Evolutionary conservation across 1,140 invertebrate genomes (phyloP), one percentile per base, ranked within the genome.

Genomic region (Brachionus rotundiformis): DNA sequence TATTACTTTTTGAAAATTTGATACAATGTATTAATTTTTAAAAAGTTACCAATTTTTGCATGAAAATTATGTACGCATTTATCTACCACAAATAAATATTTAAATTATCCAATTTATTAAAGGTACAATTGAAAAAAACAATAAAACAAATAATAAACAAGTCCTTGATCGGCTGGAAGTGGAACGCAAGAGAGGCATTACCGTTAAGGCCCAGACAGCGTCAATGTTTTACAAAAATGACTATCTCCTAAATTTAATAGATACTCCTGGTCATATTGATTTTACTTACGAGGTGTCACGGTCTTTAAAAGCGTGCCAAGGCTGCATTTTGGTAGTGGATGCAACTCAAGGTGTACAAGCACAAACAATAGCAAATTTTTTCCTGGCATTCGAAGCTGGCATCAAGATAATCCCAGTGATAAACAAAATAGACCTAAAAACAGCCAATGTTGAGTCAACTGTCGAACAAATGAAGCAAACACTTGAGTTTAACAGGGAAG

Each of bases 261-360:
- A 99, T 88, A 99, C 96, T 19, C 96, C 96, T 33, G 97, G 97
- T 27, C 97, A 99, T 91, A 96, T 98, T 10, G 97, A 99, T 88
- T 99, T 99, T 89, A 92, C 93, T 3, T 97, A 94, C 89, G 96
- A 99, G 91, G 96, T 98, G 84, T 88, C 88, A 10, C 84, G 91
- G 47, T 96, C 95, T 39, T 89, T 98, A 82, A 90, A 92, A 82
- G 94, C 95, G 27, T 98, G 95, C 87, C 93, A 98, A 90, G 96
- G 96, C 2, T 96, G 96, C 5, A 91, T 99, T 83, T 87, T 99
- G 6, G 86, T 99, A 27, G 93, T 99, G 0, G 97, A 98, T 90
- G 95, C 96, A 3, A 98, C 84, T 29, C 82, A 90, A 87, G 95
- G 94, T 13, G 92, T 98, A 41, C 95, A 98, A 89, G 96, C 96